Evolutionary conservation across 30 jellyfish, hydroid and myxozoan genomes (phyloP).

Genomic region (Turritopsis dohrnii): DNA sequence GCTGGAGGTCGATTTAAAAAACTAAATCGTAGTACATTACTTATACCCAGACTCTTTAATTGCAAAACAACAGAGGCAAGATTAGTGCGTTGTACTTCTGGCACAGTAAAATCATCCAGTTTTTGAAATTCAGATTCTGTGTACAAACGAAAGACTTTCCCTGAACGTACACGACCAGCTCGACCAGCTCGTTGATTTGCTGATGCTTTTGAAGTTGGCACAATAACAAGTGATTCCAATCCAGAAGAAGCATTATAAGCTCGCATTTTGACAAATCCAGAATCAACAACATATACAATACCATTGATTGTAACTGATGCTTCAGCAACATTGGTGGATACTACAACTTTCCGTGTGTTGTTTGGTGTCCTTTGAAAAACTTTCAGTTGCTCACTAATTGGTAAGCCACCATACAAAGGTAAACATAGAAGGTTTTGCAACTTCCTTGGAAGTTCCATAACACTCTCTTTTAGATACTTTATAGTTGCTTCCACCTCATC

Average conservation of each 20-base stretch:
- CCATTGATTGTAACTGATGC: constrained; percentile 95
- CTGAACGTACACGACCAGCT: constrained; percentile 96
- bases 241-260: constrained; percentile 87
- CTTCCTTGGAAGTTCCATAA: constrained; percentile 23
- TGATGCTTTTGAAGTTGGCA: constrained; percentile 93
- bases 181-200: constrained; percentile 96
- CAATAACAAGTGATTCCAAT: constrained; percentile 80
- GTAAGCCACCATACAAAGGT: constrained; percentile 88
- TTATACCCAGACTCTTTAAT: constrained; percentile 82
- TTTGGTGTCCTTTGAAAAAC: constrained; percentile 91
- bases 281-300: constrained; percentile 84
- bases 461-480: constrained; percentile 47
- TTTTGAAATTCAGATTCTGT: constrained; percentile 65
- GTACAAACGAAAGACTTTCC: constrained; percentile 78
- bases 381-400: constrained; percentile 89
- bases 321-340: constrained; percentile 97
- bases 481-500: constrained; percentile 70
- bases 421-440: constrained; percentile 50
- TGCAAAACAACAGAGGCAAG: constrained; percentile 78
- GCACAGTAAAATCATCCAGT: constrained; percentile 64
- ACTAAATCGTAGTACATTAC: constrained; percentile 71
- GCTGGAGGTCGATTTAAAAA: constrained; percentile 92
- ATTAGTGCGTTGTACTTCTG: constrained; percentile 94
- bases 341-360: constrained; percentile 78
- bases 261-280: constrained; percentile 85